A percentile compares a stretch with the other conserved stretches of the same genome.
Conservation (phyloP, 2,113 vertebrate genomes). For the Meles meles region DNA sequence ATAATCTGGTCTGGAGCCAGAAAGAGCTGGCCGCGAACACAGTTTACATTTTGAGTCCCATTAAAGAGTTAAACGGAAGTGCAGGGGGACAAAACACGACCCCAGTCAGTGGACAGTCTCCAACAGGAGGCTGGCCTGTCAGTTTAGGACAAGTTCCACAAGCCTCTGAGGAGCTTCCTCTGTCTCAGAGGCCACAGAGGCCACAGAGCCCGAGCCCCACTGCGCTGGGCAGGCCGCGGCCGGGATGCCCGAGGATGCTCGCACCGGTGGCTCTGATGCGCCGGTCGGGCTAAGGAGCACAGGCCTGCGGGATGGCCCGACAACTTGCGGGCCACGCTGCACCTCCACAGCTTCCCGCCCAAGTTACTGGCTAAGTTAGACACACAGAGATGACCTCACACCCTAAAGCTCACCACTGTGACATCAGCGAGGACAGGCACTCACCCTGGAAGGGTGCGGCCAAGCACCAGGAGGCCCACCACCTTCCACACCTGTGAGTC, state of each 20-base stretch:
- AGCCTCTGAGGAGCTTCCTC: neutral
- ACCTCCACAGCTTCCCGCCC: neutral
- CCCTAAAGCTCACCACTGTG: neutral
- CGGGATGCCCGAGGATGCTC: too few species aligned
- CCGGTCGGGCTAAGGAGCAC: neutral
- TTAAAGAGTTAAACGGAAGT: neutral
- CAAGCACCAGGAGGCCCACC: too few species aligned
- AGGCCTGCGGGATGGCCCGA: too few species aligned
- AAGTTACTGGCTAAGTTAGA: neutral
- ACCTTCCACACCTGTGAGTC: neutral
- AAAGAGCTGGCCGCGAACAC: neutral
- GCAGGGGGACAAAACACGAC: neutral
- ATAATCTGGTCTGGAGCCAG: neutral
- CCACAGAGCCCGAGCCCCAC: neutral
- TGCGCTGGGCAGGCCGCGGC: neutral
- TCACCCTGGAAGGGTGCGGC: neutral
- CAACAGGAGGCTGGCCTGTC: neutral
- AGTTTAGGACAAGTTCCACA: neutral
- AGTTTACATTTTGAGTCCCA: neutral
- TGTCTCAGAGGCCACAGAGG: neutral
- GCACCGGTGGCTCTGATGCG: too few species aligned
- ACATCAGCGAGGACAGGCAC: neutral
- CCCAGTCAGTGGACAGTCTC: neutral
- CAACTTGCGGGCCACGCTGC: neutral
- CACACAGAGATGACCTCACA: neutral